Percentiles rank a stretch among this genome's conserved stretches.
These are phyloP conservation scores for Leptopilina boulardi DNA, from an alignment of 1,140 invertebrate species.

Conservation along the genomic window DNA sequence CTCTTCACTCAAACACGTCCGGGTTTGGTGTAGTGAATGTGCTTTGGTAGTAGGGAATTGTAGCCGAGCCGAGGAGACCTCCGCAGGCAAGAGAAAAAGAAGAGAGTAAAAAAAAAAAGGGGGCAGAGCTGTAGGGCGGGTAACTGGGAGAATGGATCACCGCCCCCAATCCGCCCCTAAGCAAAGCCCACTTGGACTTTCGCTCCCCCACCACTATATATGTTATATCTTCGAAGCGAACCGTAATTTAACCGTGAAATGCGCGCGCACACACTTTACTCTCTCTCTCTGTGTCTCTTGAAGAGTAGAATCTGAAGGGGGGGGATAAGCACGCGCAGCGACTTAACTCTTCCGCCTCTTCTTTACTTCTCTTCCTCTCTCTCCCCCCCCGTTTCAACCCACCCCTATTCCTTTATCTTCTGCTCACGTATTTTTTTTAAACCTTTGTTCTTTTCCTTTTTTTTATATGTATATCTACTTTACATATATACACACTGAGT, in stretches of 20 bases:
- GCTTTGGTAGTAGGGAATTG: conserved; percentile 56
- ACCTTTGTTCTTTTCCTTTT: conserved; percentile 3
- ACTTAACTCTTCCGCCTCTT: conserved; percentile 42
- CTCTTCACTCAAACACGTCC: conserved; percentile 55
- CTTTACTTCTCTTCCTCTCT: conserved; percentile 39
- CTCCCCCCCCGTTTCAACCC: conserved; percentile 31
- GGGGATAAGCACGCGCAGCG: conserved; percentile 55
- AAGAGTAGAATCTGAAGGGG: too few relatives aligned
- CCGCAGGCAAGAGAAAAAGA: too few relatives aligned
- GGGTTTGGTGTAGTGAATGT: conserved; percentile 44
- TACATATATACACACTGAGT: too few relatives aligned
- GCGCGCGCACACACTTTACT: conserved; percentile 60
- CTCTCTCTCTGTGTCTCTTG: conserved; percentile 22
- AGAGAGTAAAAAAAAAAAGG: too few relatives aligned
- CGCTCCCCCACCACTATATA: conserved; percentile 38
- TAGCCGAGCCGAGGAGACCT: conserved; percentile 49
- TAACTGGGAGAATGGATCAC: conserved; percentile 57
- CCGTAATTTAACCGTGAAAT: conserved; percentile 57
- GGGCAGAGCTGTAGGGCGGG: conserved; percentile 67
- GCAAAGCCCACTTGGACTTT: conserved; percentile 52
- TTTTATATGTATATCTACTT: too few relatives aligned
- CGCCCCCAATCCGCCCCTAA: conserved; percentile 69
- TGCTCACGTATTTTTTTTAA: conserved; percentile 9
- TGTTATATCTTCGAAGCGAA: conserved; percentile 34
- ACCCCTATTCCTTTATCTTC: conserved; percentile 29